phyloP scores from a whole-genome alignment of 2,888 invertebrate genomes.

The Carpatolechia fugitivella region DNA sequence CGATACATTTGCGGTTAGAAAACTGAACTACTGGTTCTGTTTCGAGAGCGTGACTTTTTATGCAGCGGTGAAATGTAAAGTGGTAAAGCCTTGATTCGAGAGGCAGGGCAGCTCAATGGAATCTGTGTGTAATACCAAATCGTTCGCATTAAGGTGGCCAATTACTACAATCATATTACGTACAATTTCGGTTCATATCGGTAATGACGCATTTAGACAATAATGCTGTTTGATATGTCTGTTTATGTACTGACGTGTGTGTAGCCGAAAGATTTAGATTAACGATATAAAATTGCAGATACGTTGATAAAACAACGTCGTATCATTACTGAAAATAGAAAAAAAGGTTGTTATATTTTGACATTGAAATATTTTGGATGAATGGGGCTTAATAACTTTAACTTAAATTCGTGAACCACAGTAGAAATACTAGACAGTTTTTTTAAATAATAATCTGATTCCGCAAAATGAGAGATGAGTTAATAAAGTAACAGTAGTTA shows the following conservation, averaged over 20 bases:
- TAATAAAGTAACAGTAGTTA: too few relatives aligned
- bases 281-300: background rate
- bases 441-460: too few relatives aligned
- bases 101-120: constrained; percentile 34
- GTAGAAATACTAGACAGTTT: too few relatives aligned
- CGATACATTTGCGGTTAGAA: constrained; percentile 3
- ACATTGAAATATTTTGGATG: background rate
- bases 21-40: background rate
- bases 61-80: constrained; percentile 9
- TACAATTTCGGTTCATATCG: constrained; percentile 56
- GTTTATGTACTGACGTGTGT: background rate
- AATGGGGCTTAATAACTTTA: too few relatives aligned
- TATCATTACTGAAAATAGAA: background rate
- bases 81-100: constrained; percentile 30
- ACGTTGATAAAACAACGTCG: too few relatives aligned
- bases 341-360: background rate
- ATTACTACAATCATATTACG: constrained; percentile 66
- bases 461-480: too few relatives aligned
- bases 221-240: background rate
- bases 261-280: background rate
- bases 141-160: constrained; percentile 55
- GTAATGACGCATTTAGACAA: constrained; percentile 43
- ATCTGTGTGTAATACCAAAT: constrained; percentile 47
- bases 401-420: too few relatives aligned
- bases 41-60: background rate